Percentiles rank a stretch among this genome's conserved stretches.
Evolutionary conservation across 2,888 invertebrate genomes (phyloP).

Genomic region (Phragmatobia fuliginosa): DNA sequence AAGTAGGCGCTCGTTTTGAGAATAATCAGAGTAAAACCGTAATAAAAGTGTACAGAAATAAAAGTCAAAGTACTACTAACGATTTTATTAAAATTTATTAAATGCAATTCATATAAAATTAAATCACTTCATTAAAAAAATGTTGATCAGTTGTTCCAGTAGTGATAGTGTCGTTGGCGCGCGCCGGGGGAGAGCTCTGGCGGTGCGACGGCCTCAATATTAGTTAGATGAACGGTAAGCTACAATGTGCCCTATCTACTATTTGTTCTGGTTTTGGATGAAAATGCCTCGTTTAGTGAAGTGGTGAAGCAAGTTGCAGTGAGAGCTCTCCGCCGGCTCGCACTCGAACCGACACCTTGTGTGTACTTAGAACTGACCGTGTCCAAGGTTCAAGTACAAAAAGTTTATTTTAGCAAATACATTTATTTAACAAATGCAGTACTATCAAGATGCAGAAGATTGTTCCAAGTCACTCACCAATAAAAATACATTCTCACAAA

Average conservation of each 20-base stretch:
- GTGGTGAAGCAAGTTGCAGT: neutral
- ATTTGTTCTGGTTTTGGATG: neutral
- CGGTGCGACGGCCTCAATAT: neutral
- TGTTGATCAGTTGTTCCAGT: constrained; percentile 15
- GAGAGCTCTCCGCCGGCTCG: neutral
- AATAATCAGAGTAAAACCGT: too few species aligned
- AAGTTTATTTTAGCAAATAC: neutral
- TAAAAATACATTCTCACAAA: constrained; percentile 7
- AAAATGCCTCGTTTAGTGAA: neutral
- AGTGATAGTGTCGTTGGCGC: neutral
- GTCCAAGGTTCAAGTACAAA: neutral
- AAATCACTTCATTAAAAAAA: constrained; percentile 32
- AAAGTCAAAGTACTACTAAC: constrained; percentile 18
- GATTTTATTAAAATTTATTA: constrained; percentile 43
- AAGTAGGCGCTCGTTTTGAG: too few species aligned
- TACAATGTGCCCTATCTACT: neutral
- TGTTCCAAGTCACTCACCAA: constrained; percentile 2
- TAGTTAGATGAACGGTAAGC: too few species aligned
- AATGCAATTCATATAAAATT: constrained; percentile 51
- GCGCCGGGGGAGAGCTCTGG: neutral
- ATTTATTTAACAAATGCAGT: neutral
- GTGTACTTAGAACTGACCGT: neutral
- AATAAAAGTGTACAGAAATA: neutral
- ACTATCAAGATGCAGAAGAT: neutral
- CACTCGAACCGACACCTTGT: neutral